These are phyloP conservation scores for Falco concolor DNA, from an alignment of 2,797 vertebrate genomes.

Conservation along the genomic window DNA sequence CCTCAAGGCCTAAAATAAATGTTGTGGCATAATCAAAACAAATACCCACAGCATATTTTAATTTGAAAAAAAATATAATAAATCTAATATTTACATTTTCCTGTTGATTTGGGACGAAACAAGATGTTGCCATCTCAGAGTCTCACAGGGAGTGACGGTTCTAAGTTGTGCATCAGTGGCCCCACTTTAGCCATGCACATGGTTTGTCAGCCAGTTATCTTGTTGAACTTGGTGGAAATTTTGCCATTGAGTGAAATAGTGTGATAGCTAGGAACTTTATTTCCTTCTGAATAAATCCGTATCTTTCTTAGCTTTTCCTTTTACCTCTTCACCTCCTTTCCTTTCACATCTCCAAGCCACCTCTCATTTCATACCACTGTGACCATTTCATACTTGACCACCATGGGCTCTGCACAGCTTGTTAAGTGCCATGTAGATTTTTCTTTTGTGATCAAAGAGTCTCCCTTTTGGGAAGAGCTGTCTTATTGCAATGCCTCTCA, in stretches of 20 bases:
- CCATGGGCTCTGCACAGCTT: not conserved
- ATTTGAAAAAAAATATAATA: not conserved
- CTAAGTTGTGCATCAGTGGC: not conserved
- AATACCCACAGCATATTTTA: not conserved
- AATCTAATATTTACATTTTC: not conserved
- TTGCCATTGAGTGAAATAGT: not conserved
- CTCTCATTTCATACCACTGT: not conserved
- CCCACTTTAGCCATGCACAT: fast-evolving
- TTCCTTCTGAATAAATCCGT: not conserved
- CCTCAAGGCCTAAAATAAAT: not conserved
- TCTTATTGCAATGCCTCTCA: not conserved
- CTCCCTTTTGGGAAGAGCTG: not conserved
- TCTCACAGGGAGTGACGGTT: not conserved
- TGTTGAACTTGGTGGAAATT: not conserved
- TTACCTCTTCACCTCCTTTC: not conserved
- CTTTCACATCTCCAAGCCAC: not conserved
- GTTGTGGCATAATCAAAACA: not conserved
- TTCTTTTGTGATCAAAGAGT: not conserved
- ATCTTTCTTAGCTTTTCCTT: not conserved
- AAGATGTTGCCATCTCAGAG: not conserved
- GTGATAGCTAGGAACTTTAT: not conserved
- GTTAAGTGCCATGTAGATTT: not conserved
- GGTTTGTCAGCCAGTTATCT: not conserved
- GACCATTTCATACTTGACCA: not conserved
- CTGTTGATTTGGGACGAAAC: not conserved